phyloP scores from a whole-genome alignment of 1,140 invertebrate species.

The Drosophila pachea region DNA sequence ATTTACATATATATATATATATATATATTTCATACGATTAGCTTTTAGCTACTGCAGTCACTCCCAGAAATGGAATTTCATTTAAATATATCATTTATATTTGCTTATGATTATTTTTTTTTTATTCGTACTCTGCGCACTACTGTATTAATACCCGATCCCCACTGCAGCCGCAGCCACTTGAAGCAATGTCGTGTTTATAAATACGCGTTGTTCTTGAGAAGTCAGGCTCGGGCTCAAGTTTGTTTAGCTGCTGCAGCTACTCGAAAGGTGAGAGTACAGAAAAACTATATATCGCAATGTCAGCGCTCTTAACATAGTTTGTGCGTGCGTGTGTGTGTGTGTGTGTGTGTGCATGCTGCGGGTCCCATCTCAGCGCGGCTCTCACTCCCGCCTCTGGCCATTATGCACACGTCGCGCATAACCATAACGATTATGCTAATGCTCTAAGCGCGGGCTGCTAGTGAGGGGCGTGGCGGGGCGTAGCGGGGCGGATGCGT shows the following conservation, averaged over 20 bases:
- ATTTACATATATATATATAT: too few relatives aligned
- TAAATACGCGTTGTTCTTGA: neutral
- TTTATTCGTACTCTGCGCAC: too few relatives aligned
- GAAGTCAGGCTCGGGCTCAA: neutral
- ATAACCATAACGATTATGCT: conserved; percentile 77
- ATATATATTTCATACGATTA: too few relatives aligned
- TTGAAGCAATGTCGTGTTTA: neutral
- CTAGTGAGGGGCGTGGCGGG: neutral
- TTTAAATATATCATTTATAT: too few relatives aligned
- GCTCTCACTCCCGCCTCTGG: conserved; percentile 11
- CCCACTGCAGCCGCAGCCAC: neutral
- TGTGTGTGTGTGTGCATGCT: neutral
- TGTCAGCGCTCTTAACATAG: conserved; percentile 74
- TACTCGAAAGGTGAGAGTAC: conserved; percentile 18
- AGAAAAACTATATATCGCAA: conserved; percentile 66
- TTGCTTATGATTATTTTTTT: too few relatives aligned
- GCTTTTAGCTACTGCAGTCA: too few relatives aligned
- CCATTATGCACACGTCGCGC: conserved; percentile 75
- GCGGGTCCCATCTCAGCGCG: neutral
- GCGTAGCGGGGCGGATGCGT: too few relatives aligned
- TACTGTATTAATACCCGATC: neutral
- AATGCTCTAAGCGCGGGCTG: conserved; percentile 44
- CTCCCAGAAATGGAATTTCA: too few relatives aligned
- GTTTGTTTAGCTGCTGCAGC: neutral
- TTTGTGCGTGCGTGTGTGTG: conserved; percentile 50